These are phyloP conservation scores for Epinephelus moara DNA, from an alignment of 2,113 vertebrate species.

Conservation along the genomic window DNA sequence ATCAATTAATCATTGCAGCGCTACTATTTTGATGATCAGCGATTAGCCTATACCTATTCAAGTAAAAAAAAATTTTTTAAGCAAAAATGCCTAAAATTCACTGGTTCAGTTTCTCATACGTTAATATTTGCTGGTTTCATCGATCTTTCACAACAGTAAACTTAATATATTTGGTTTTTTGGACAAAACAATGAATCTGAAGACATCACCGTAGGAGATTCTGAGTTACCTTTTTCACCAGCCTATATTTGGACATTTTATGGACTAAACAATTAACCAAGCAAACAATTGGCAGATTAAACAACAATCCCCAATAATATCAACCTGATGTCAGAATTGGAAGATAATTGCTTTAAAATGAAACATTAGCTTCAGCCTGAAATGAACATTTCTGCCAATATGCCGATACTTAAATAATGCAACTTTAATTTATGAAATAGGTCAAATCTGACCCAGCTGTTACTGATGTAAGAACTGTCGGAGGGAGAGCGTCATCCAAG, in stretches of 20 bases:
- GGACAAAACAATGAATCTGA: neutral
- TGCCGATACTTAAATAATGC: too few relatives aligned
- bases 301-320: neutral
- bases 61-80: neutral
- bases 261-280: neutral
- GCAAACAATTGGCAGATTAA: neutral
- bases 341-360: too few relatives aligned
- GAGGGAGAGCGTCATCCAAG: too few relatives aligned
- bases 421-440: too few relatives aligned
- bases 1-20: too few relatives aligned
- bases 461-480: too few relatives aligned
- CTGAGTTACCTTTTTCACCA: neutral
- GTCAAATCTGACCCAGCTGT: too few relatives aligned
- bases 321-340: too few relatives aligned
- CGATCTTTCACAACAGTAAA: neutral
- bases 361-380: too few relatives aligned
- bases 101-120: neutral
- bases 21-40: too few relatives aligned
- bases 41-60: too few relatives aligned
- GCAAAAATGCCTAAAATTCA: neutral
- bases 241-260: neutral
- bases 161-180: neutral
- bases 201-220: neutral
- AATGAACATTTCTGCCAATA: too few relatives aligned
- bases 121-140: neutral